Base-by-base conservation (phyloP, 2,797 vertebrate genomes). In the Lagodon rhomboides region DNA sequence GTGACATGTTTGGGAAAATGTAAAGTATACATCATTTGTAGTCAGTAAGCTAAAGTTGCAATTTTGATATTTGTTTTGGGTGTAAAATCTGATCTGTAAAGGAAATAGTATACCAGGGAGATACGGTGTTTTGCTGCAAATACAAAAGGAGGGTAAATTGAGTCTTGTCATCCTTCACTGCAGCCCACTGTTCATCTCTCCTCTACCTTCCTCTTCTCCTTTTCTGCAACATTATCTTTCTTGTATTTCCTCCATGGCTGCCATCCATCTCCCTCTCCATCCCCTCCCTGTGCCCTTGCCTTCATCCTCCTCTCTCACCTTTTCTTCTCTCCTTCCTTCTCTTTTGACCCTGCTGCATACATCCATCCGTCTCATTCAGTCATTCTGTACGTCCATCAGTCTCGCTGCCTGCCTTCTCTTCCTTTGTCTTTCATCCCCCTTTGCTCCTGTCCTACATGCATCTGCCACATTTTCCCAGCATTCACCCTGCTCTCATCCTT, bases 401-500 rank as follows among this genome's bases (percentile, higher is more conserved):
- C 84, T 74, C 64, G 38, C 47, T 61, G 23, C 55, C 25, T 59
- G 60, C 1, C 47, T 61, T 79, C 58, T 55, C 51, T 56, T 43
- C 71, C 49, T 51, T 68, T 59, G 9, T 67, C 74, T 44, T 80
- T 62, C 73, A 80, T 74, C 61, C 59, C 72, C 58, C 56, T 71
- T 71, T 59, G 55, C 53, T 47, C 12, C 64, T 73, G 61, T 66
- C 54, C 70, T 66, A 68, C 68, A 81, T 82, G 68, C 71, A 87
- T 83, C 83, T 78, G 67, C 50, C 63, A 70, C 84, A 68, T 55
- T 77, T 43, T 70, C 59, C 50, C 46, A 61, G 58, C 63, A 56
- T 74, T 80, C 78, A 47, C 70, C 74, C 51, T 79, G 54, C 68
- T 68, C 71, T 77, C 70, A 83, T 82, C 68, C 72, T 75, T 78